Conservation (phyloP, 2,797 vertebrate genomes). For the Cygnus olor region DNA sequence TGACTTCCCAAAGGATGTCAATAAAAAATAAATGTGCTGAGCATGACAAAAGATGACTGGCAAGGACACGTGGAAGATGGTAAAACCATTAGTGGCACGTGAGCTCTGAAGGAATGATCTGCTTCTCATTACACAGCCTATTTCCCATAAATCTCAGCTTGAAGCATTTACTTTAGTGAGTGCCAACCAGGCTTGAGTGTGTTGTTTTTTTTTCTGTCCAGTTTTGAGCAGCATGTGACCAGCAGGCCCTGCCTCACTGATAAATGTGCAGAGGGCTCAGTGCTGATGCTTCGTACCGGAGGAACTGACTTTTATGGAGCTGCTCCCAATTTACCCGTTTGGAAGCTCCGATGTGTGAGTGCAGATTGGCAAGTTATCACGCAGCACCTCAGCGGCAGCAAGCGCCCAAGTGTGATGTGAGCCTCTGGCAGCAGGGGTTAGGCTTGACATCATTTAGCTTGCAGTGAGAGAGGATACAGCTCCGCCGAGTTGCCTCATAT, state of each 20-base stretch:
- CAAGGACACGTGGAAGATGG: neutral
- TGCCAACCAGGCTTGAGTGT: neutral
- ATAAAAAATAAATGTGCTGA: accelerated
- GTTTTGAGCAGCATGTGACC: conserved; percentile 8
- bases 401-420: neutral
- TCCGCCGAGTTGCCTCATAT: neutral
- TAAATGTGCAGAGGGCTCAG: neutral
- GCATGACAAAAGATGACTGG: neutral
- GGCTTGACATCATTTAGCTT: conserved; percentile 6
- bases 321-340: neutral
- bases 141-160: conserved; percentile 33
- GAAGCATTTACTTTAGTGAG: neutral
- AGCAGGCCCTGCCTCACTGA: neutral
- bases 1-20: neutral
- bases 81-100: neutral
- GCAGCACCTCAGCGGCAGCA: neutral
- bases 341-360: neutral
- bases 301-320: conserved; percentile 32
- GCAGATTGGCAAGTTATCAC: neutral
- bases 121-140: conserved; percentile 10
- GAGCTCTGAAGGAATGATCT: conserved; percentile 12
- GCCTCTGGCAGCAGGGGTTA: conserved; percentile 6
- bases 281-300: neutral
- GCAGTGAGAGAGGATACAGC: neutral
- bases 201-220: neutral